Conservation (phyloP, 2,797 vertebrate genomes). For the Halcyon chelicuti region DNA sequence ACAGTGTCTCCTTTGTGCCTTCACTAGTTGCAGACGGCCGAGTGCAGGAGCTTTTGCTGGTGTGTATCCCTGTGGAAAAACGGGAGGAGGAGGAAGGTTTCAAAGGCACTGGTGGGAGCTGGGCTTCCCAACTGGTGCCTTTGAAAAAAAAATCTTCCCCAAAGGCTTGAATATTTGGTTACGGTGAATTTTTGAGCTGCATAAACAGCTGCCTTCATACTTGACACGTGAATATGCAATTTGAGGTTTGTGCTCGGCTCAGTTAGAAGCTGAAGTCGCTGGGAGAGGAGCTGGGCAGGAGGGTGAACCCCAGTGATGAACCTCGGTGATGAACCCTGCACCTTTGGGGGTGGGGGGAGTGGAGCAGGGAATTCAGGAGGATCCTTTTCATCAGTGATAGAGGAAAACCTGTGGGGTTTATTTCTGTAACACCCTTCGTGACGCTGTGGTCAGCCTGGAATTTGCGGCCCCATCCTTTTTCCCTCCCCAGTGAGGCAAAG, state of each 20-base stretch:
- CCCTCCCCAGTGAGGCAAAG: background rate
- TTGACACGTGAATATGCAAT: background rate
- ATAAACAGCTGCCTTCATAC: background rate
- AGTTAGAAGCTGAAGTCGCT: background rate
- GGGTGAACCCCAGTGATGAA: background rate
- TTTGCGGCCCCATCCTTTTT: background rate
- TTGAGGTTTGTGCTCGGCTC: background rate
- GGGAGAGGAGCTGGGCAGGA: background rate
- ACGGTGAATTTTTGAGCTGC: slow-evolving; percentile 2
- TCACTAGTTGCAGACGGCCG: background rate
- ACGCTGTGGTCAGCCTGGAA: background rate
- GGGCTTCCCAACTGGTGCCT: background rate
- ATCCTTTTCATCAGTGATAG: background rate
- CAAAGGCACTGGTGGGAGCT: slow-evolving; percentile 15
- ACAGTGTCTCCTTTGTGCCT: background rate
- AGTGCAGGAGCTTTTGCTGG: slow-evolving; percentile 44
- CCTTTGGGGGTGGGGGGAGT: rapidly evolving
- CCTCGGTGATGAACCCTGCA: rapidly evolving
- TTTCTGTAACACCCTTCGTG: background rate
- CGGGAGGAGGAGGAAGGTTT: slow-evolving; percentile 3
- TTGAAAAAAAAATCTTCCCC: slow-evolving; percentile 34
- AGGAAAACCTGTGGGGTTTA: background rate
- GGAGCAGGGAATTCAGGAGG: background rate
- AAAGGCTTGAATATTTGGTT: slow-evolving; percentile 44
- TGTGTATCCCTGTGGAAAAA: background rate